Base-by-base conservation (phyloP, 2,888 invertebrate species). In the Pandemis heparana region DNA sequence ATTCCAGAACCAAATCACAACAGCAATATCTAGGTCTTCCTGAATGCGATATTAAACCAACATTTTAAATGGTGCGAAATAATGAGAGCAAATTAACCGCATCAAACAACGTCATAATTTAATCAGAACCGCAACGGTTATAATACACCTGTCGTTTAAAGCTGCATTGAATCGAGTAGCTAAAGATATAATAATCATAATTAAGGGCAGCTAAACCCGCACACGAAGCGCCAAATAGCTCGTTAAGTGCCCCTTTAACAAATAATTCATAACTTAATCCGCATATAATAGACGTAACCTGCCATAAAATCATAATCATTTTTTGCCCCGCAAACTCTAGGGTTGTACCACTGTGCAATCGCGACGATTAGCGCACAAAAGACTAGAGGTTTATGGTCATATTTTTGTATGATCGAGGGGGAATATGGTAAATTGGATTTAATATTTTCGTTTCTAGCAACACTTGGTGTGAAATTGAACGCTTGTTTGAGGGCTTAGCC, bases 181-280 rank as follows among this genome's bases (percentile, higher is more conserved):
- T 32, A 63, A 62, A 68, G 73, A 76, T 69, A 64, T 76, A 77
- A 78, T 75, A 61, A 66, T 70, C 70, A 70, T 74, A 92, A 92
- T 92, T 90, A 87, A 78, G 79, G 88, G 88, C 89, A 85, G 84
- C 81, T 79, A 76, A 62, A 32, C n/a, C 23, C 16, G 16, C 66
- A 67, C 67, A 46, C 62, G 53, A 65, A 61, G 73, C 59, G 70
- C 74, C 92, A 92, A 94, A 93, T 90, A 87, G 85, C 92, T 92
- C 85, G 91, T 93, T 93, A 92, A 87, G 86, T 84, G 83, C 89
- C 92, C 94, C 92, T 89, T 81, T 85, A 90, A 93, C 87, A 92
- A 92, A 94, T 92, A 89, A 92, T 87, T 90, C 92, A 92, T 91
- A 92, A 92, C 92, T 87, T 94, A 93, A 94, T 94, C 94, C 93